Evolutionary conservation across 2,113 vertebrate species (phyloP), one percentile per base, ranked within the genome.

Genomic region (Rafetus swinhoei): DNA sequence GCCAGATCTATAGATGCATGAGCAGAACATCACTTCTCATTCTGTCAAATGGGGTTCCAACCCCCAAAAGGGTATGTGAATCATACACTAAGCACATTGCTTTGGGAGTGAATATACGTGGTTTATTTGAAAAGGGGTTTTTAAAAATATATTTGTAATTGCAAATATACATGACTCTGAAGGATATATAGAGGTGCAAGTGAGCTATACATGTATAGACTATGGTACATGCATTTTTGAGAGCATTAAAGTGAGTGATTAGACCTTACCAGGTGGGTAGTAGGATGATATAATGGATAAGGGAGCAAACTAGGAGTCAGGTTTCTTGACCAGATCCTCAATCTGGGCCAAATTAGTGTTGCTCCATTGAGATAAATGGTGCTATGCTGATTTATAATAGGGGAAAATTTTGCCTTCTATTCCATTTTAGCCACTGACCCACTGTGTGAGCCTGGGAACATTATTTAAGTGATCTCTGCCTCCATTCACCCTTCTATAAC

Each of bases 261-360:
- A 74, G 72, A 74, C 72, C 15, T 18, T 16, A 24, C 3, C n/a
- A 24, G 19, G 22, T 74, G 5, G n/a, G 35, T 22, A 21, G 21
- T 15, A 74, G 35, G 39, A 32, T 13, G 2, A 2, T n/a, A 60
- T 16, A 54, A 19, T 24, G 3, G 9, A 9, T 29, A 72, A 14
- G 57, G 27, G 27, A 85, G 3, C 9, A 35, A 6, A 54, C 32
- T 18, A 2, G 9, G 16, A 57, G 89, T 85, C 65, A 83, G 35
- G 55, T 57, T 35, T 81, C 53, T 56, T 82, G 25, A 81, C 24
- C 55, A 87, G 55, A 6, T 27, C 10, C 62, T 65, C 14, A n/a
- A n/a, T 65, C 29, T 65, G 14, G 14, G 62, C 62, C 59, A 50
- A 69, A 0, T 25, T 53, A 52, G 5, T 4, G 6, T 22, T 57